Conservation (phyloP, 2,888 invertebrate genomes). For the Brachyptera risi region DNA sequence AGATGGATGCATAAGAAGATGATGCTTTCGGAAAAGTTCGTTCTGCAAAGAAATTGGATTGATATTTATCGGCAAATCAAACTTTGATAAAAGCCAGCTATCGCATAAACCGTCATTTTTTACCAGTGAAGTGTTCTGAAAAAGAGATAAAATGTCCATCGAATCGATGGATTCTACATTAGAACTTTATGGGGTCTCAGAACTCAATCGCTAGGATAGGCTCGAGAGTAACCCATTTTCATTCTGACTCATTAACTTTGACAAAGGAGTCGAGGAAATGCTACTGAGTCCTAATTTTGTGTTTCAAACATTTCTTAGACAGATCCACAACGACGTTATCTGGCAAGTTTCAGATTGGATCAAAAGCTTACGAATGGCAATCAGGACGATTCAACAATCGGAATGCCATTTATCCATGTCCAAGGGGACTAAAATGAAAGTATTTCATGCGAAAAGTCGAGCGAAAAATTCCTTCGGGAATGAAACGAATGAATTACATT, state of each 20-base stretch:
- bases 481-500: too few relatives aligned
- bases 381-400: conserved; percentile 6
- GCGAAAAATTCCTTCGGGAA: not conserved
- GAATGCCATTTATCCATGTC: conserved; percentile 7
- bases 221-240: conserved; percentile 16
- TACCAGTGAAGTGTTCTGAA: too few relatives aligned
- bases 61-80: too few relatives aligned
- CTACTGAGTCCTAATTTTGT: conserved; percentile 30
- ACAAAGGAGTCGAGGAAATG: conserved; percentile 28
- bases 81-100: too few relatives aligned
- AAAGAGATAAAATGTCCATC: too few relatives aligned
- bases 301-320: conserved; percentile 22
- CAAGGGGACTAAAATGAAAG: not conserved
- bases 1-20: too few relatives aligned
- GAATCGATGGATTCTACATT: too few relatives aligned
- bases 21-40: too few relatives aligned
- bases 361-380: conserved; percentile 21
- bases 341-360: conserved; percentile 17
- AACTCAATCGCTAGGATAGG: too few relatives aligned
- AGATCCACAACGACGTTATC: not conserved
- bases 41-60: too few relatives aligned
- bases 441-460: not conserved
- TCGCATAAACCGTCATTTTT: too few relatives aligned
- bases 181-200: too few relatives aligned
- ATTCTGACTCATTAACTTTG: conserved; percentile 32